Conservation (phyloP, 2,113 vertebrate genomes). For the Platysternon megacephalum region DNA sequence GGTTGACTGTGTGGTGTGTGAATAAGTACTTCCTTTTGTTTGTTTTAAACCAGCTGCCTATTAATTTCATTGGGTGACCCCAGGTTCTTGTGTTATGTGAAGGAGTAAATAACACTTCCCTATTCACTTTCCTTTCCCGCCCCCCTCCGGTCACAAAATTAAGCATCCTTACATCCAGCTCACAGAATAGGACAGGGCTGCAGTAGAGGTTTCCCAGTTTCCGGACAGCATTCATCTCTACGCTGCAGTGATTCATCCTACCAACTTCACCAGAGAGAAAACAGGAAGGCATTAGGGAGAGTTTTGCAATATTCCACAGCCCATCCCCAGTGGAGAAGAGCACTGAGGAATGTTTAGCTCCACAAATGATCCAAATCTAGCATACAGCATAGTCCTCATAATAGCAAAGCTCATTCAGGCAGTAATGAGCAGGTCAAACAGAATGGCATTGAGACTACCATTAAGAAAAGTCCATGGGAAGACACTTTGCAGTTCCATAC, state of each 20-base stretch:
- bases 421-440: background rate
- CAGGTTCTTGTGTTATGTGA: background rate
- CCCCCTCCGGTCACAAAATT: background rate
- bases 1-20: background rate
- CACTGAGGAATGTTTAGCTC: background rate
- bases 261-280: slow-evolving; percentile 64
- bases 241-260: slow-evolving; percentile 59
- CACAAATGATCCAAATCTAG: background rate
- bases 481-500: background rate
- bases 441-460: background rate
- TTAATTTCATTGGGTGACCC: background rate
- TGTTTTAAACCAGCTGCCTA: background rate
- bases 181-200: slow-evolving; percentile 79
- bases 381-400: background rate
- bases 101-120: background rate
- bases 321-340: background rate
- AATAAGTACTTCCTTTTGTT: background rate
- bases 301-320: slow-evolving; percentile 30
- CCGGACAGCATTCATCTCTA: slow-evolving; percentile 56
- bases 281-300: background rate
- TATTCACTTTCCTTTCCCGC: background rate
- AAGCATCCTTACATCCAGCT: slow-evolving; percentile 77
- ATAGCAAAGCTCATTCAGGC: background rate
- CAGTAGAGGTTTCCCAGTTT: slow-evolving; percentile 71
- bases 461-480: slow-evolving; percentile 14